phyloP scores from a whole-genome alignment of 2,888 invertebrate genomes.

The Rhimphoctona megacephalus region DNA sequence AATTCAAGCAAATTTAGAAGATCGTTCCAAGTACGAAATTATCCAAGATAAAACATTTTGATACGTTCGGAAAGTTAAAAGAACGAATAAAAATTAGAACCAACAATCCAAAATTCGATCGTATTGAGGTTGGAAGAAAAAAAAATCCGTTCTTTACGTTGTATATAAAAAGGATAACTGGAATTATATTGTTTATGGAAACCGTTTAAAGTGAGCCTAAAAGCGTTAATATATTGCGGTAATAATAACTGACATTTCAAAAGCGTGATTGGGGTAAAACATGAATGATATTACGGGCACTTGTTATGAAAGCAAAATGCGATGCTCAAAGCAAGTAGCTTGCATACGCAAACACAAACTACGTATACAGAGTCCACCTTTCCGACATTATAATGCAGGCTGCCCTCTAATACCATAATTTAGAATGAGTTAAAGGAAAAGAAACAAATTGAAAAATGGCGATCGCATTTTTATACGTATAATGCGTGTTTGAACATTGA shows the following conservation, averaged over 20 bases:
- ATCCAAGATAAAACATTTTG: background rate
- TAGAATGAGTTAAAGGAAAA: background rate
- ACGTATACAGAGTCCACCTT: background rate
- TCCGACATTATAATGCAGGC: background rate
- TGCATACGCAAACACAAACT: background rate
- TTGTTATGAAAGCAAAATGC: constrained; percentile 26
- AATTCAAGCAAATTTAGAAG: constrained; percentile 29
- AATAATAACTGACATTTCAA: constrained; percentile 39
- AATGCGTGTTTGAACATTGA: background rate
- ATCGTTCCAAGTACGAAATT: background rate
- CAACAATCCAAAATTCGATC: background rate
- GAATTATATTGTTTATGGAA: background rate
- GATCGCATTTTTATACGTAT: too few relatives aligned
- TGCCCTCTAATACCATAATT: background rate
- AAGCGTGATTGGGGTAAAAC: constrained; percentile 35
- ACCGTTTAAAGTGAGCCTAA: background rate
- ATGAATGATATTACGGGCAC: constrained; percentile 49
- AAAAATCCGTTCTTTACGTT: background rate
- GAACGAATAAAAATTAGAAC: background rate
- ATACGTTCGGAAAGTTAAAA: background rate
- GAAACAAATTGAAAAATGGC: background rate
- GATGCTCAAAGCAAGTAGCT: background rate
- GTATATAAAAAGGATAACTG: background rate
- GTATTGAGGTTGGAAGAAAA: background rate
- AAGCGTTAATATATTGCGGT: constrained; percentile 31